These are phyloP conservation scores for Apomyelois bistriatella DNA, from an alignment of 2,888 invertebrate genomes.

Conservation along the genomic window DNA sequence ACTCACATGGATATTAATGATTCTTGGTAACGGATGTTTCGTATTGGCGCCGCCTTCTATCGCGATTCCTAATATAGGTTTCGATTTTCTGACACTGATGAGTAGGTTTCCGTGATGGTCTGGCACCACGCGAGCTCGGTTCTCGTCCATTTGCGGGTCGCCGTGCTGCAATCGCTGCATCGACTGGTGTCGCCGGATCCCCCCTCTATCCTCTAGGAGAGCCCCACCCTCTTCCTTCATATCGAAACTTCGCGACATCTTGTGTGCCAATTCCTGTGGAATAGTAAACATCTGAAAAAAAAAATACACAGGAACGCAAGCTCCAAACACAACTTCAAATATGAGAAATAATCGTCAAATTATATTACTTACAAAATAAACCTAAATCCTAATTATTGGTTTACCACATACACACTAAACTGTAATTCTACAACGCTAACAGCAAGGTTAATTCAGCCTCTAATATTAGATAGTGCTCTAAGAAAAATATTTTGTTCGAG, in stretches of 20 bases:
- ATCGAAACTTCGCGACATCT: slow-evolving; percentile 91
- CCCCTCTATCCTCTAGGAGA: slow-evolving; percentile 83
- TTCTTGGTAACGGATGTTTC: slow-evolving; percentile 95
- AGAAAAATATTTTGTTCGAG: slow-evolving; percentile 50
- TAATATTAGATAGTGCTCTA: slow-evolving; percentile 66
- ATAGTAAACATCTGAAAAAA: slow-evolving; percentile 18
- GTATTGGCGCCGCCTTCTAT: slow-evolving; percentile 99
- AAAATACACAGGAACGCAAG: not conserved
- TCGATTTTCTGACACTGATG: slow-evolving; percentile 94
- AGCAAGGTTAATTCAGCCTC: slow-evolving; percentile 72
- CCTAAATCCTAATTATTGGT: slow-evolving; percentile 49
- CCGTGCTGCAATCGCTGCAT: slow-evolving; percentile 86
- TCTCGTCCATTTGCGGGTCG: slow-evolving; percentile 74
- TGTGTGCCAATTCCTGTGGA: slow-evolving; percentile 91
- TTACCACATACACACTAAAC: slow-evolving; percentile 71
- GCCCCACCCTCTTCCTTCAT: slow-evolving; percentile 91
- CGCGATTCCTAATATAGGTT: slow-evolving; percentile 96
- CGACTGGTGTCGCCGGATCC: slow-evolving; percentile 86
- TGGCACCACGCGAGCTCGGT: slow-evolving; percentile 83
- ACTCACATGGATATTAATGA: slow-evolving; percentile 97
- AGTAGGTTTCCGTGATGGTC: slow-evolving; percentile 94
- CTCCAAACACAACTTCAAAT: not conserved
- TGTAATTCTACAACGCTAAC: slow-evolving; percentile 68
- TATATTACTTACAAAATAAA: slow-evolving; percentile 20
- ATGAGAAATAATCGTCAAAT: not conserved